Evolutionary conservation across 2,113 vertebrate genomes (phyloP), one percentile per base, ranked within the genome.

Genomic region (Columbina picui): DNA sequence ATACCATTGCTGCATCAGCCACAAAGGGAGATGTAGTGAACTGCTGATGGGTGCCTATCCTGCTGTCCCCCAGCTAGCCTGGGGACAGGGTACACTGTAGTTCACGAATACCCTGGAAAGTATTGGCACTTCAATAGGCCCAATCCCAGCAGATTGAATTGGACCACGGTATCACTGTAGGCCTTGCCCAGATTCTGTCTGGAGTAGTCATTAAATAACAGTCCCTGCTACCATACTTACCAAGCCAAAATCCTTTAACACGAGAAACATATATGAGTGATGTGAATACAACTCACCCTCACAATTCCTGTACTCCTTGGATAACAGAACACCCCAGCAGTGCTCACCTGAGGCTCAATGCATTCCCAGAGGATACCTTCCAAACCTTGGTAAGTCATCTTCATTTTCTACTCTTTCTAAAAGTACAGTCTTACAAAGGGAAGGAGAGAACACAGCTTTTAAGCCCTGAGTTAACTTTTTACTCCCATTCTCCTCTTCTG

Each of bases 271-370:
- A 52, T 47, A 55, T 38, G 25, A n/a, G 23, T 2, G 2, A 14
- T 39, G 5, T 32, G 38, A 87, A 67, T 52, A 60, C 12, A 87
- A 20, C 5, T 3, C 1, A 1, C 3, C 23, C 9, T 56, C 10
- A 26, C 9, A 84, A 36, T 9, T n/a, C n/a, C 14, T 74, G 5
- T 49, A 11, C 14, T 70, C 36, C 45, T 39, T 79, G 21, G 15
- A 25, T 29, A 60, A 38, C 1, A 4, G 20, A 74, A 75, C 0
- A 1, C 53, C 29, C 26, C 12, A n/a, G 32, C 17, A 64, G 9
- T 0, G 0, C 5, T 82, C 11, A 59, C 1, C 16, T 9, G 10
- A 84, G 12, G 4, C 50, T 22, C 12, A 30, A 11, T 7, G 13
- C 7, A 27, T 53, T 26, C 2, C 6, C 6, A 26, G 19, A 57